A percentile compares a stretch with the other conserved stretches of the same genome.
These are phyloP conservation scores for Lepisosteus osseus DNA, from an alignment of 2,113 vertebrate species.

Conservation along the genomic window DNA sequence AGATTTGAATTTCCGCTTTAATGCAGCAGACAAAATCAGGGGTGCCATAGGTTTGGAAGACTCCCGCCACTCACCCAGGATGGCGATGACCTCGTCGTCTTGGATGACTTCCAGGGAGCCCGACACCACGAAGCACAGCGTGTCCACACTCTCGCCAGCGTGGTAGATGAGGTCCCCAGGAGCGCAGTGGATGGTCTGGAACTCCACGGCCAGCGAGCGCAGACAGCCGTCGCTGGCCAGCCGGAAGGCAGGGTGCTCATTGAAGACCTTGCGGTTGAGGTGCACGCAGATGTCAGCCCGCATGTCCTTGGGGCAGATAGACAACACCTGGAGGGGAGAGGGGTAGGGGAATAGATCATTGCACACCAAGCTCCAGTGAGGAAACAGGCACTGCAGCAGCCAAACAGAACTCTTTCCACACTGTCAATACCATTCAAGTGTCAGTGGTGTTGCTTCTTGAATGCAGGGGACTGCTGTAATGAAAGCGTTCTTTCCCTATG, in stretches of 20 bases:
- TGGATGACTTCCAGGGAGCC: slow-evolving; percentile 97
- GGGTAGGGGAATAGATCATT: neutral
- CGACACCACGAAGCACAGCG: slow-evolving; percentile 93
- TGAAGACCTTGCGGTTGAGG: slow-evolving; percentile 93
- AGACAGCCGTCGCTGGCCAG: slow-evolving; percentile 93
- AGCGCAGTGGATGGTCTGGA: slow-evolving; percentile 93
- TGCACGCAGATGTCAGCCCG: slow-evolving; percentile 95
- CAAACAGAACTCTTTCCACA: no score
- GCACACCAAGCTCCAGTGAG: no score
- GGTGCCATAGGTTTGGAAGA: no score
- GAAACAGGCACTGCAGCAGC: no score
- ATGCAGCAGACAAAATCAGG: no score
- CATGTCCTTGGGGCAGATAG: slow-evolving; percentile 97
- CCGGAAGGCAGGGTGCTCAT: slow-evolving; percentile 92
- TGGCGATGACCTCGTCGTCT: slow-evolving; percentile 96
- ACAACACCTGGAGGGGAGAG: slow-evolving; percentile 75
- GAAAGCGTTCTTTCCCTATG: no score
- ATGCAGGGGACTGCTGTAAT: no score
- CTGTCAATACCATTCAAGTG: no score
- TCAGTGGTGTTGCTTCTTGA: no score
- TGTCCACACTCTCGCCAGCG: slow-evolving; percentile 89
- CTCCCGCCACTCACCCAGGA: slow-evolving; percentile 74
- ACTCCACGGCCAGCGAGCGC: slow-evolving; percentile 90
- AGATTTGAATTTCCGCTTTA: no score
- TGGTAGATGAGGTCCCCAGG: slow-evolving; percentile 96